phyloP scores from a whole-genome alignment of 2,113 vertebrate genomes.

The Paramisgurnus dabryanus region DNA sequence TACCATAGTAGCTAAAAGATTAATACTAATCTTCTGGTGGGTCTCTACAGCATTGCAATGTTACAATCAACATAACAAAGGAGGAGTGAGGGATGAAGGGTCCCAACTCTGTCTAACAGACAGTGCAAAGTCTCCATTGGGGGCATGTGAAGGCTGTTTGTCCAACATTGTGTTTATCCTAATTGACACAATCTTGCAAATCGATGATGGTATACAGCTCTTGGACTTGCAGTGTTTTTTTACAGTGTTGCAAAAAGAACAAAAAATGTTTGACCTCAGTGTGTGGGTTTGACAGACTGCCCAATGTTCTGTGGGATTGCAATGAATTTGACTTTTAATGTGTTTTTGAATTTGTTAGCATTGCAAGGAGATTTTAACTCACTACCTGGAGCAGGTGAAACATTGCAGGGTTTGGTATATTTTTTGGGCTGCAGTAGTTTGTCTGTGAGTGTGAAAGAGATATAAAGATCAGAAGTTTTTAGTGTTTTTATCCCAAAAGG shows the following conservation, averaged over 20 bases:
- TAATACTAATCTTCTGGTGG: constrained; percentile 72
- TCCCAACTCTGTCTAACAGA: constrained; percentile 31
- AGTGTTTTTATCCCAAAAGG: neutral
- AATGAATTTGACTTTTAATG: constrained; percentile 7
- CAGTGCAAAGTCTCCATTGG: neutral
- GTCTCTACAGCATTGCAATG: constrained; percentile 64
- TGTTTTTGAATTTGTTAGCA: constrained; percentile 18
- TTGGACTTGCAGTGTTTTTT: constrained; percentile 8
- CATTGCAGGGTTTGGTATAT: neutral
- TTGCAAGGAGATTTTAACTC: neutral
- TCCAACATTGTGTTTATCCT: constrained; percentile 13
- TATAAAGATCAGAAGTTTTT: neutral
- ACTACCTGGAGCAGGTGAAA: neutral
- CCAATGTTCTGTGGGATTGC: neutral
- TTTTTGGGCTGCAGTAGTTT: neutral
- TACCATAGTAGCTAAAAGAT: constrained; percentile 72
- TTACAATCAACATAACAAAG: constrained; percentile 58
- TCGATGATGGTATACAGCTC: constrained; percentile 5
- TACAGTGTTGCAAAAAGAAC: neutral
- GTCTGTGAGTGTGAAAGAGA: neutral
- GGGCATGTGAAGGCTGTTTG: constrained; percentile 12
- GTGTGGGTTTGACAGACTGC: neutral
- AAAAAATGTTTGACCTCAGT: constrained; percentile 9
- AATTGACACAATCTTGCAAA: constrained; percentile 34
- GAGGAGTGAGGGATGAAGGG: constrained; percentile 23